Conservation (phyloP, 2,888 invertebrate genomes). For the Smittia aterrima region DNA sequence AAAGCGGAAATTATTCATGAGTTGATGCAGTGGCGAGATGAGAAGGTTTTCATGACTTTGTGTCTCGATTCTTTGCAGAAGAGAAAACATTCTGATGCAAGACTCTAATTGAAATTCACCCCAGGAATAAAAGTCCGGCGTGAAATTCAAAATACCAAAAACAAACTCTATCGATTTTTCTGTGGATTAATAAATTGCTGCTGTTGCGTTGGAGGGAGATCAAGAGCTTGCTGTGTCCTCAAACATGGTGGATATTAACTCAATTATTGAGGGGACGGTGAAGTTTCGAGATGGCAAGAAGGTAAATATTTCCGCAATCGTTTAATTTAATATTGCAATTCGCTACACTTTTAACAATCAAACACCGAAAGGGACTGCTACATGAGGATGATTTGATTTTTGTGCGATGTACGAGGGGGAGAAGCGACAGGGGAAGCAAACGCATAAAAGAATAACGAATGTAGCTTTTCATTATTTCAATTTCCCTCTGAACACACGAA, state of each 20-base stretch:
- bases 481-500: neutral
- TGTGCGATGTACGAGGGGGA: neutral
- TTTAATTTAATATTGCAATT: conserved; percentile 26
- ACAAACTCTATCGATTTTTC: neutral
- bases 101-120: neutral
- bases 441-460: neutral
- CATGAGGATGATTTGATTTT: neutral
- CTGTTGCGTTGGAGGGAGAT: neutral
- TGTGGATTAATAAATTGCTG: conserved; percentile 11
- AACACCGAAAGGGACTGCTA: neutral
- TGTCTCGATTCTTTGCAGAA: neutral
- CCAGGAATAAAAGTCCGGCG: neutral
- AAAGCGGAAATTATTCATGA: neutral
- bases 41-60: neutral
- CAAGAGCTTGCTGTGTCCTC: neutral
- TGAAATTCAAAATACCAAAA: neutral
- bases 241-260: conserved; percentile 74
- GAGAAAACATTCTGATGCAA: neutral
- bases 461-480: conserved; percentile 22
- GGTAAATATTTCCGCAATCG: conserved; percentile 55
- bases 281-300: conserved; percentile 89
- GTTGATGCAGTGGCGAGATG: neutral
- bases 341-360: conserved; percentile 21
- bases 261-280: conserved; percentile 83
- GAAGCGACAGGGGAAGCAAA: neutral